Conservation (phyloP, 2,113 vertebrate species). For the Echinops telfairi region DNA sequence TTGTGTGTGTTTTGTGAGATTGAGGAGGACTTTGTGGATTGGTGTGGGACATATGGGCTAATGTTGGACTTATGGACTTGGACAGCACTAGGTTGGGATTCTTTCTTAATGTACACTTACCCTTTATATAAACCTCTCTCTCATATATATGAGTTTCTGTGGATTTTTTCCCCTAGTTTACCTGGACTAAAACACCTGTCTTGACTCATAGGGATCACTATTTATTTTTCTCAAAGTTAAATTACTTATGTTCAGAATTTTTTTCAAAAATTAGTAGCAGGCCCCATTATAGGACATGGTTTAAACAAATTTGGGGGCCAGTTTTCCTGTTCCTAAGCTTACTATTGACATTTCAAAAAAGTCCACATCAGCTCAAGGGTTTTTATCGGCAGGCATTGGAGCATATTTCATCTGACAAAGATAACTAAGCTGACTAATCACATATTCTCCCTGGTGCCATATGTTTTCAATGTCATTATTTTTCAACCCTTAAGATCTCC, state of each 20-base stretch:
- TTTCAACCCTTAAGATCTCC: background rate
- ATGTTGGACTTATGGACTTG: too few relatives aligned
- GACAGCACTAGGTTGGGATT: too few relatives aligned
- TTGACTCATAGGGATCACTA: background rate
- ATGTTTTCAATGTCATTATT: constrained; percentile 18
- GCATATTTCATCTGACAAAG: background rate
- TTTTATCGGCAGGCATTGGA: background rate
- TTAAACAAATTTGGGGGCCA: background rate
- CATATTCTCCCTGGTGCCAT: background rate
- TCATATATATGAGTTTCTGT: too few relatives aligned
- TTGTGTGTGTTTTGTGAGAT: too few relatives aligned
- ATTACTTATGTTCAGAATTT: background rate
- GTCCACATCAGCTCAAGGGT: background rate
- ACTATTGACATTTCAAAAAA: constrained; percentile 30
- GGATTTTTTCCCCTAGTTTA: too few relatives aligned
- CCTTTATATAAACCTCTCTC: too few relatives aligned
- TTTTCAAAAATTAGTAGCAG: background rate
- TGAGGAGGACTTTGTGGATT: too few relatives aligned
- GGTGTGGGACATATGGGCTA: too few relatives aligned
- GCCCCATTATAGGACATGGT: background rate
- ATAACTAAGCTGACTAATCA: background rate
- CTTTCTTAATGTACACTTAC: too few relatives aligned
- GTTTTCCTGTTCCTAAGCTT: background rate
- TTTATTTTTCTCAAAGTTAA: background rate
- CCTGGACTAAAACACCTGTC: background rate